phyloP scores from a whole-genome alignment of 2,888 invertebrate species.

The Pristionchus fissidentatus region DNA sequence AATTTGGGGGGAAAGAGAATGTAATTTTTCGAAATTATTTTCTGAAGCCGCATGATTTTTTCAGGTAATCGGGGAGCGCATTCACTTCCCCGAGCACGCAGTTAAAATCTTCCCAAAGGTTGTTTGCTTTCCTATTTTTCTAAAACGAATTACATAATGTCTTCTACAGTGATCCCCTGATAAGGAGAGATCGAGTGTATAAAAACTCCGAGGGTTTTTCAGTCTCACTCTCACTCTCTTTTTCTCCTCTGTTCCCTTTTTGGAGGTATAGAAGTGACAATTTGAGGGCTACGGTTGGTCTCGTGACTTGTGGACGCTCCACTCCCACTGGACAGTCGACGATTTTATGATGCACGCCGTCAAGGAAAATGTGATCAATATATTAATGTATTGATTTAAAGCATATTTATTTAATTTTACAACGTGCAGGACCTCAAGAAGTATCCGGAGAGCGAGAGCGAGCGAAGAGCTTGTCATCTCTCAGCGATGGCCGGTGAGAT shows the following conservation, averaged over 20 bases:
- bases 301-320: constrained; percentile 3
- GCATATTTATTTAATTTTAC: too few relatives aligned
- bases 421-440: neutral
- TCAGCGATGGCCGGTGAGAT: neutral
- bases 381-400: too few relatives aligned
- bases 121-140: too few relatives aligned
- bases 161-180: too few relatives aligned
- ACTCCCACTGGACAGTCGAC: constrained; percentile 8
- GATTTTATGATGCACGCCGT: constrained; percentile 39
- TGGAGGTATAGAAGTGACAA: neutral
- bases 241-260: neutral
- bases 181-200: too few relatives aligned
- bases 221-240: neutral
- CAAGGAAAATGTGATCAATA: neutral
- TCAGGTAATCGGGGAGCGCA: neutral
- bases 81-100: constrained; percentile 16
- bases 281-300: constrained; percentile 25
- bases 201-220: neutral
- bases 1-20: too few relatives aligned
- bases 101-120: constrained; percentile 30
- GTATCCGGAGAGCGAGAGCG: neutral
- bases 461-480: constrained; percentile 2
- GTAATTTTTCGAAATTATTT: too few relatives aligned
- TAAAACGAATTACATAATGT: too few relatives aligned
- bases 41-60: neutral